phyloP scores from a whole-genome alignment of 2,888 invertebrate genomes.

The Drosophila subquinaria region DNA sequence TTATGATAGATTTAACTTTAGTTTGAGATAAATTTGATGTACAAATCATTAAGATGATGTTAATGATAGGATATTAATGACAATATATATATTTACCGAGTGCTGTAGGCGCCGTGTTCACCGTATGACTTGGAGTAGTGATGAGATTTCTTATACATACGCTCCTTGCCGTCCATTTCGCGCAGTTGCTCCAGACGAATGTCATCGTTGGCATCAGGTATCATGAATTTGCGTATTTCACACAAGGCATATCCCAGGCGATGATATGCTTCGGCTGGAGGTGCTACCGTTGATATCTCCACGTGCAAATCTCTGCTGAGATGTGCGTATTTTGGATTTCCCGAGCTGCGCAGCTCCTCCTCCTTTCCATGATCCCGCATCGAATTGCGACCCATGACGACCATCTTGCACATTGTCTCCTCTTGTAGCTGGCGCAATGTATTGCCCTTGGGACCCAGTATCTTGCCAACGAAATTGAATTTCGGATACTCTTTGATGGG shows the following conservation, averaged over 20 bases:
- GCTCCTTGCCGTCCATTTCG: conserved; percentile 84
- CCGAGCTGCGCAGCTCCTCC: conserved; percentile 94
- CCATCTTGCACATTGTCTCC: conserved; percentile 98
- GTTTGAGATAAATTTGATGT: not conserved
- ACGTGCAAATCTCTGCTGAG: conserved; percentile 96
- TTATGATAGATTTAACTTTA: not conserved
- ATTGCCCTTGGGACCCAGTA: conserved; percentile 97
- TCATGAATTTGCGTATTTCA: conserved; percentile 92
- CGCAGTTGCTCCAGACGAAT: conserved; percentile 84
- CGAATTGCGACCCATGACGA: conserved; percentile 95
- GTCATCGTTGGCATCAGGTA: conserved; percentile 88
- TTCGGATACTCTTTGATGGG: conserved; percentile 85
- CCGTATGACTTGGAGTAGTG: conserved; percentile 83
- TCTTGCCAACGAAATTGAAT: conserved; percentile 97
- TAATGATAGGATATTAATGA: not conserved
- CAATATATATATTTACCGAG: conserved; percentile 66
- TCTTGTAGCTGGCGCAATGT: conserved; percentile 96
- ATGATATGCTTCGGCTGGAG: conserved; percentile 95
- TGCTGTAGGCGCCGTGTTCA: conserved; percentile 77
- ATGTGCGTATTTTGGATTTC: conserved; percentile 96
- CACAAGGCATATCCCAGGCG: conserved; percentile 93
- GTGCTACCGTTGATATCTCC: conserved; percentile 95
- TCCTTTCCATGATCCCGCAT: conserved; percentile 98
- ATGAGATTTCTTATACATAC: conserved; percentile 83
- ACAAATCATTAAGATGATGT: not conserved